Base-by-base conservation (phyloP, 2,888 invertebrate genomes). In the Maniola hyperantus region DNA sequence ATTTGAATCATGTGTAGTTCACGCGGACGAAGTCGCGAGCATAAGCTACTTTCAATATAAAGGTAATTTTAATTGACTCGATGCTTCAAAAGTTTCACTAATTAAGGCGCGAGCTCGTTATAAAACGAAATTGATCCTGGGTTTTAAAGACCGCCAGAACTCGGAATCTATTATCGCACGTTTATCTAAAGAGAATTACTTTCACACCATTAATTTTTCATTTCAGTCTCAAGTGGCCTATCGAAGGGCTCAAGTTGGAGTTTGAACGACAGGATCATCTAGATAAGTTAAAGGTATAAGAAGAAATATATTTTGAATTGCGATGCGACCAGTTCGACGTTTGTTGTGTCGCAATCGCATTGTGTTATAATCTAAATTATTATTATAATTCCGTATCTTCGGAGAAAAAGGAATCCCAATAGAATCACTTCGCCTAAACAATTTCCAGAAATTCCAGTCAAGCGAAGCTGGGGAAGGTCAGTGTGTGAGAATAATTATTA, bases 131-230 rank as follows among this genome's bases (percentile, higher is more conserved):
- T 64, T 54, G 54, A 57, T 42, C 54, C 54, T 33, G 54, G 50
- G 36, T 64, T 63, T 63, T 70, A 46, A 57, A 66, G 50, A 36
- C 20, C 42, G 60, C 58, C 60, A 57, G 61, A 64, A 64, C 66
- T 62, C 60, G 53, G 61, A 65, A 64, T 68, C 64, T 46, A 68
- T 86, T 87, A 85, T 86, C 83, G 84, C 77, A 76, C 78, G 77
- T 81, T 79, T 83, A 82, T 83, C 80, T 79, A 74, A 80, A 81
- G 81, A 84, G 84, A 83, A 87, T 88, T 85, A 85, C 83, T 89
- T 88, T 86, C 88, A 81, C 81, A 69, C 81, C 88, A 88, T 89
- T 87, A 87, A 89, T 85, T 89, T 88, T 85, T 87, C 84, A 88
- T 89, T 88, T 83, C 77, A 77, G 78, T 76, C 82, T 82, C 80